These are phyloP conservation scores for Leptodactylus fallax DNA, from an alignment of 2,797 vertebrate species.

Conservation along the genomic window DNA sequence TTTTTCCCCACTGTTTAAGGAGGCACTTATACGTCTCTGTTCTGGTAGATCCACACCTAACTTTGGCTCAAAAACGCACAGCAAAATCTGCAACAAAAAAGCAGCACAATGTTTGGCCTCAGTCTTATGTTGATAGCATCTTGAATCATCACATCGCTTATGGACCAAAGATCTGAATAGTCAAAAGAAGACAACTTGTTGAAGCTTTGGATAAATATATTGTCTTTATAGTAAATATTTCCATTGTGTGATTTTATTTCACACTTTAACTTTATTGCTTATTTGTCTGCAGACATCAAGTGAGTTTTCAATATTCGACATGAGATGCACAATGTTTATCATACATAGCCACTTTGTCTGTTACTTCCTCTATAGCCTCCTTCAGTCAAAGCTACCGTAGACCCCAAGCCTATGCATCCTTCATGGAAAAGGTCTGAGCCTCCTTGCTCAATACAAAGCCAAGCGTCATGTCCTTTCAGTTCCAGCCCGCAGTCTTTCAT, in stretches of 20 bases:
- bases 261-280: neutral
- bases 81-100: no score
- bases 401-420: neutral
- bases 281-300: neutral
- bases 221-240: neutral
- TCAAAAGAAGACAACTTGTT: neutral
- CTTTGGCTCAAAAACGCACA: no score
- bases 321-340: neutral
- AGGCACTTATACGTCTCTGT: no score
- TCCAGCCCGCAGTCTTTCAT: neutral
- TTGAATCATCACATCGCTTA: neutral
- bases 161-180: no score
- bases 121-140: neutral
- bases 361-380: neutral
- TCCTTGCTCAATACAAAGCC: constrained; percentile 8
- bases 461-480: neutral
- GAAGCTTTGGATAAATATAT: neutral
- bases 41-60: no score
- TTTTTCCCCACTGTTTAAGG: no score
- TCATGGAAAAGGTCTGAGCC: neutral
- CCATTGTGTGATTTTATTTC: neutral
- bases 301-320: neutral
- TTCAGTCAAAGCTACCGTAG: neutral
- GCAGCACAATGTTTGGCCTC: no score
- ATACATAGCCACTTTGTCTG: neutral